These are phyloP conservation scores for Troglohyphantes excavatus DNA, from an alignment of 2,888 invertebrate species.

Conservation along the genomic window DNA sequence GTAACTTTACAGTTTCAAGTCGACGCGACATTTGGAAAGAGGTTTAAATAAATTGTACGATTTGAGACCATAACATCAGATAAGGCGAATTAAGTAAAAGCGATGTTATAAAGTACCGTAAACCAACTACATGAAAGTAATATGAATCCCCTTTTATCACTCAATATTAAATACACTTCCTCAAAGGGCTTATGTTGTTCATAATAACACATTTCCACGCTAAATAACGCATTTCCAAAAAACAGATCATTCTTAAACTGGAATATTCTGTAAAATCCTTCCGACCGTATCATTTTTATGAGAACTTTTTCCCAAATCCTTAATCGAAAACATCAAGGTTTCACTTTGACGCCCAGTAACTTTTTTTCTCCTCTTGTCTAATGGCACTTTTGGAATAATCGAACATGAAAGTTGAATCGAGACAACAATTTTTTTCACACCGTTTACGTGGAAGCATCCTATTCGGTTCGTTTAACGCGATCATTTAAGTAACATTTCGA, in stretches of 20 bases:
- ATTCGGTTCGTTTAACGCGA: slow-evolving; percentile 45
- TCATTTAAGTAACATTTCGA: slow-evolving; percentile 49
- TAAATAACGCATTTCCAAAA: background rate
- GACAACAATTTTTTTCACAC: slow-evolving; percentile 31
- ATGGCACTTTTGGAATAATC: slow-evolving; percentile 34
- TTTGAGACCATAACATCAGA: too few relatives aligned
- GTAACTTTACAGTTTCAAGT: too few relatives aligned
- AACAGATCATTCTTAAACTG: background rate
- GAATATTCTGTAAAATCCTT: background rate
- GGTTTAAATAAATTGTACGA: too few relatives aligned
- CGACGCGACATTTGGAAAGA: too few relatives aligned
- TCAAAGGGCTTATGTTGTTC: too few relatives aligned
- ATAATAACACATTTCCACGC: too few relatives aligned
- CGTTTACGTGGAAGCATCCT: slow-evolving; percentile 18
- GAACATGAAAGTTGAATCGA: slow-evolving; percentile 39
- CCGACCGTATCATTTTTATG: slow-evolving; percentile 34
- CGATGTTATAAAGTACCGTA: too few relatives aligned
- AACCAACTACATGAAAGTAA: too few relatives aligned
- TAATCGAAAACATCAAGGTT: slow-evolving; percentile 47
- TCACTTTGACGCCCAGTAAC: slow-evolving; percentile 39
- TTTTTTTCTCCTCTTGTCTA: slow-evolving; percentile 15
- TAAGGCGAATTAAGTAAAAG: too few relatives aligned
- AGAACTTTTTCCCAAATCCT: slow-evolving; percentile 13
- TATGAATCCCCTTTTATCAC: too few relatives aligned
- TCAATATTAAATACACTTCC: too few relatives aligned